phyloP scores from a whole-genome alignment of 2,888 invertebrate species.

The Gerris lacustris region DNA sequence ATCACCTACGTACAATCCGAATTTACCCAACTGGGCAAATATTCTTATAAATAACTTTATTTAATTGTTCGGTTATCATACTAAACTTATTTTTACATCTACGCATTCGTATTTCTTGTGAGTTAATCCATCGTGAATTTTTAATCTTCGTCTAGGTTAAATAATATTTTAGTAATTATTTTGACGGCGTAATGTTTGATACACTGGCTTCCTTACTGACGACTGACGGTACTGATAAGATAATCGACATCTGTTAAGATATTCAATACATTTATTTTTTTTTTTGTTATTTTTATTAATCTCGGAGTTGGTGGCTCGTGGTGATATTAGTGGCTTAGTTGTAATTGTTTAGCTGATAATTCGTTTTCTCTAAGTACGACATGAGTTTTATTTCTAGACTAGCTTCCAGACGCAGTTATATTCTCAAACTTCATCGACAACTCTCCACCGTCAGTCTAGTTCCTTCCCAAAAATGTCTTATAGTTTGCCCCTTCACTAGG shows the following conservation, averaged over 20 bases:
- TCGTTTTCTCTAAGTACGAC: background rate
- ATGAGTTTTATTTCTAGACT: background rate
- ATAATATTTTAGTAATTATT: too few relatives aligned
- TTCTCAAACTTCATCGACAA: background rate
- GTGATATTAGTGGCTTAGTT: background rate
- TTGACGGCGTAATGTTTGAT: too few relatives aligned
- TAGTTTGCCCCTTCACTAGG: background rate
- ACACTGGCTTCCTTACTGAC: too few relatives aligned
- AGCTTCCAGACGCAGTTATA: background rate
- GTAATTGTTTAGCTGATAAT: background rate
- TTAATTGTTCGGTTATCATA: too few relatives aligned
- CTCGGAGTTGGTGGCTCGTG: background rate
- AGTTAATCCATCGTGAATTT: too few relatives aligned
- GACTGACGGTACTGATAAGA: background rate
- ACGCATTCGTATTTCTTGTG: too few relatives aligned
- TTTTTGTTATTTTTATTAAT: background rate
- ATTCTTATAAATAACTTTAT: too few relatives aligned
- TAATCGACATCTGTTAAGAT: background rate
- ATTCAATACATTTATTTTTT: background rate
- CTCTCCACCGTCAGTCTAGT: background rate
- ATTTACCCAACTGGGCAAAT: too few relatives aligned
- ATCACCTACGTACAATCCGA: too few relatives aligned
- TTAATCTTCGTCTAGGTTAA: too few relatives aligned
- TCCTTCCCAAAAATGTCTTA: background rate
- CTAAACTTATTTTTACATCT: too few relatives aligned